phyloP scores from a whole-genome alignment of 2,113 vertebrate genomes.

The Lagopus muta region DNA sequence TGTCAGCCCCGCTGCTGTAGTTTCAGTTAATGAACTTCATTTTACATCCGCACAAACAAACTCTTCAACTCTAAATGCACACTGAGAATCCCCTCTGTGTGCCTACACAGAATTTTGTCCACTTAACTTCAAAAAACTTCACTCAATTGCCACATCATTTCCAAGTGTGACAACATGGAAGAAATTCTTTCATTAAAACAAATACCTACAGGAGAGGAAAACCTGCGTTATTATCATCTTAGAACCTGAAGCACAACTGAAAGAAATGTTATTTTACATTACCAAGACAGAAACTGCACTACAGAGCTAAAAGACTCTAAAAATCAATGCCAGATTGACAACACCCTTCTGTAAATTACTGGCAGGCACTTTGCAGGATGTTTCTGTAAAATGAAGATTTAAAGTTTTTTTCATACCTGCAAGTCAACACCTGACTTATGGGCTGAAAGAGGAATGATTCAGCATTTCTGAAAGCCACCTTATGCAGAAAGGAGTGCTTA shows the following conservation, averaged over 20 bases:
- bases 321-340: not conserved
- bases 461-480: not conserved
- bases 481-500: not conserved
- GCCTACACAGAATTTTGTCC: not conserved
- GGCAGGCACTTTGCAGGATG: no score
- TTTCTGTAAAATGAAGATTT: not conserved
- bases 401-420: not conserved
- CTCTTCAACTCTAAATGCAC: rapidly evolving
- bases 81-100: not conserved
- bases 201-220: not conserved
- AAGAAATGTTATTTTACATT: not conserved
- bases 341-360: not conserved
- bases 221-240: not conserved
- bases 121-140: not conserved
- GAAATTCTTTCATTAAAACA: not conserved
- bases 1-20: not conserved
- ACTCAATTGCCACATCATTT: not conserved
- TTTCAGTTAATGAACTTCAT: not conserved
- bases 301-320: not conserved
- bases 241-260: not conserved
- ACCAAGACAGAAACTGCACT: not conserved
- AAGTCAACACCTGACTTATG: not conserved
- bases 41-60: not conserved
- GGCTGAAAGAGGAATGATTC: not conserved
- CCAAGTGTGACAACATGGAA: not conserved